Base-by-base conservation (phyloP, 2,113 vertebrate genomes). In the Thymallus thymallus region DNA sequence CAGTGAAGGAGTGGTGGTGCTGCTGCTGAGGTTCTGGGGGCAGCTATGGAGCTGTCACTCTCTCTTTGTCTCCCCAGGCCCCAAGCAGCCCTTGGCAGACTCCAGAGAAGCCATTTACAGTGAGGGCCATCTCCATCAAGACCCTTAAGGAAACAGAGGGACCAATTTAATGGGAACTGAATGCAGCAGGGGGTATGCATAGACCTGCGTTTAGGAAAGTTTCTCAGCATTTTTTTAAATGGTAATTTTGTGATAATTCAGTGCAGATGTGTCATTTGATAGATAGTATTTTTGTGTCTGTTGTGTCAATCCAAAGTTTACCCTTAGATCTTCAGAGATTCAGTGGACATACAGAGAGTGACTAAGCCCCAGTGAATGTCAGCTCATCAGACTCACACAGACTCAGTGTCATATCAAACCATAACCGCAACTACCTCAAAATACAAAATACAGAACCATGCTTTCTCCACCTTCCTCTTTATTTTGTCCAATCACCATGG, bases 81-180 rank as follows among this genome's bases (percentile, higher is more conserved):
- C 77, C 82, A 30, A 66, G 69, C 76, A 78, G 73, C 80, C 70
- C 68, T 69, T 86, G 84, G 79, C 80, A 84, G 76, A 73, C 84
- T 73, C 67, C 71, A 67, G 71, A 72, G 76, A 83, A 80, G 71
- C 77, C 79, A 81, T 85, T 85, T 83, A 84, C 84, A 85, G 87
- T 79, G 77, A 69, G 80, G 68, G 72, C 78, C 30, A 75, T 74
- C 73, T 72, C 76, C 64, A 10, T 60, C 70, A 69, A 75, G 69
- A 75, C 69, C 69, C 76, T 67, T 55, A 60, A 80, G 45, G n/a
- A 14, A 41, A 3, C 67, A 77, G 70, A 83, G 78, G 79, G 69
- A 56, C 72, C 73, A 72, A 83, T 87, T 91, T 91, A 87, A 90
- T 91, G 89, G 88, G 89, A 93, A 89, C 84, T 78, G 79, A n/a